phyloP scores from a whole-genome alignment of 2,888 invertebrate species.

The Pinctada fucata region DNA sequence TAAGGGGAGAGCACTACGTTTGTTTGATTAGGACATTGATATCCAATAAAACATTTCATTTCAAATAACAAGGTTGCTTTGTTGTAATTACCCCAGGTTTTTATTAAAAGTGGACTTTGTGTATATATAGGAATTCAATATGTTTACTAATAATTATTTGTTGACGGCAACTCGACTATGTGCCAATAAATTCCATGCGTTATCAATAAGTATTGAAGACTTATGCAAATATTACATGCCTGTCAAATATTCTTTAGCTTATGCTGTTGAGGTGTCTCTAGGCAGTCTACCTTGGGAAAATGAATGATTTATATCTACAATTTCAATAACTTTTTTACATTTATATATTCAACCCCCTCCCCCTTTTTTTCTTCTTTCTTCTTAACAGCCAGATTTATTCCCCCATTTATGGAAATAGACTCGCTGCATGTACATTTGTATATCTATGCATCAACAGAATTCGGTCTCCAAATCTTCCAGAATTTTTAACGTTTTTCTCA shows the following conservation, averaged over 20 bases:
- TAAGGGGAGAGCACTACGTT: not conserved
- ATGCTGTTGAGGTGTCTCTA: too few species aligned
- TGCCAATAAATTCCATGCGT: not conserved
- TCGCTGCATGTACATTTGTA: too few species aligned
- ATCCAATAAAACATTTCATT: not conserved
- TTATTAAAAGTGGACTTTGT: not conserved
- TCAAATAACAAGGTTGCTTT: constrained; percentile 1
- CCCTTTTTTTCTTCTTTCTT: too few species aligned
- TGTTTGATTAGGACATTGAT: not conserved
- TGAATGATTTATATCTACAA: too few species aligned
- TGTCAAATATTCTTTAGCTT: too few species aligned
- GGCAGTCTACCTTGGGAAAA: too few species aligned
- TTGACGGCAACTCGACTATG: not conserved
- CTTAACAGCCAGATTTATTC: too few species aligned
- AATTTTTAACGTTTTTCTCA: not conserved
- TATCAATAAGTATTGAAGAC: not conserved
- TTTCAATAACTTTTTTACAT: too few species aligned
- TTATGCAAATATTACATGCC: too few species aligned
- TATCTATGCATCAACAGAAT: too few species aligned
- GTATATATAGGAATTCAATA: not conserved
- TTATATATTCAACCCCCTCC: too few species aligned
- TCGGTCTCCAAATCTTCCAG: not conserved
- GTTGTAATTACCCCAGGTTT: not conserved
- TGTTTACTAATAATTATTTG: constrained; percentile 1
- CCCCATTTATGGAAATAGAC: too few species aligned